These are phyloP conservation scores for Barnardius zonarius DNA, from an alignment of 2,113 vertebrate species.

Conservation along the genomic window DNA sequence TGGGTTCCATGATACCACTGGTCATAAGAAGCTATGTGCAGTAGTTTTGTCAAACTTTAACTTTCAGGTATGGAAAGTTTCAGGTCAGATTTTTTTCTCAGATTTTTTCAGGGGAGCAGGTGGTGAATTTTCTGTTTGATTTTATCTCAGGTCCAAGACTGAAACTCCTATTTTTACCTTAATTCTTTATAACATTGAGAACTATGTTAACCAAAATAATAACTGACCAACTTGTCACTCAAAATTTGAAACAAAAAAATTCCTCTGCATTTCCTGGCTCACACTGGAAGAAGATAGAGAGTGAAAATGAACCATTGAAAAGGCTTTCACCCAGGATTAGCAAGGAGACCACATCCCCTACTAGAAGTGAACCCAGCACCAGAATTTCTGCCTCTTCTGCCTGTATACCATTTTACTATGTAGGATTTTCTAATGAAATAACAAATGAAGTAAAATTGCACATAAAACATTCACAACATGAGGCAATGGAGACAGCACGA, in stretches of 20 bases:
- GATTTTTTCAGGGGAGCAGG: neutral
- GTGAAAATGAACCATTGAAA: neutral
- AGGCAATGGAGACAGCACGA: neutral
- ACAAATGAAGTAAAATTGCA: neutral
- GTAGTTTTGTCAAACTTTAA: neutral
- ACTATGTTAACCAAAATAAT: neutral
- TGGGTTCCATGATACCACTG: neutral
- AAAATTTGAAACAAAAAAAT: neutral
- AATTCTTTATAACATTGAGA: neutral
- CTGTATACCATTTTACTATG: neutral
- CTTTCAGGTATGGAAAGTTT: neutral
- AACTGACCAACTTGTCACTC: neutral
- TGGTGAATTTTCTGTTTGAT: neutral
- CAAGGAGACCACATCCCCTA: neutral
- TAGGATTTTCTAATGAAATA: neutral
- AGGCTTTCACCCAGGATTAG: neutral
- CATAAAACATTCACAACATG: neutral
- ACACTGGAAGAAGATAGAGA: neutral
- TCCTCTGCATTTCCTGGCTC: neutral
- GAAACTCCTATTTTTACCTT: fast-evolving
- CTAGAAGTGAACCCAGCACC: neutral
- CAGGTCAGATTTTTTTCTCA: neutral
- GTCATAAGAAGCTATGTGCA: neutral
- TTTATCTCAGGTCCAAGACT: neutral
- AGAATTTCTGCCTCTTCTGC: neutral